A percentile compares a stretch with the other conserved stretches of the same genome.
These are phyloP conservation scores for Acanthurus tractus DNA, from an alignment of 2,797 vertebrate species.

Conservation along the genomic window DNA sequence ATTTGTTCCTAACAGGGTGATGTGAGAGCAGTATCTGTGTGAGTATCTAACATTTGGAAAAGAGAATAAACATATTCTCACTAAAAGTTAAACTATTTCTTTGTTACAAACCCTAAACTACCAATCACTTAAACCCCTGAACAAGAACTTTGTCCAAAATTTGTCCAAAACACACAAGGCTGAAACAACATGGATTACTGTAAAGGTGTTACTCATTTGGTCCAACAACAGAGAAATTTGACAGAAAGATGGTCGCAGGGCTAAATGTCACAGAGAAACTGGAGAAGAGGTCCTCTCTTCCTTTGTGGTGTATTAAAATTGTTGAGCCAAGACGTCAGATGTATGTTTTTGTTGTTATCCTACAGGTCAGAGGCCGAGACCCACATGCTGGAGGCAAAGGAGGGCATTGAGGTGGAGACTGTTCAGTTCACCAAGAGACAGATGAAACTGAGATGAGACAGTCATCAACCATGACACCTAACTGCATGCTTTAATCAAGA, in stretches of 20 bases:
- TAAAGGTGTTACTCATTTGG: neutral
- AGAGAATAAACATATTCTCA: too few species aligned
- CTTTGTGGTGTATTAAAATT: too few species aligned
- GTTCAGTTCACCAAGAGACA: neutral
- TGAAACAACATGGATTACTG: neutral
- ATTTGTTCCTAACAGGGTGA: too few species aligned
- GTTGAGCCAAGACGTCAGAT: neutral
- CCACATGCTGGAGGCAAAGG: neutral
- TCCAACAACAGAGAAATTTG: neutral
- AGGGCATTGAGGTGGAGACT: neutral
- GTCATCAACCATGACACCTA: neutral
- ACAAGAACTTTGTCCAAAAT: too few species aligned
- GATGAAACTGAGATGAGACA: neutral
- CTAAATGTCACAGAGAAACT: neutral
- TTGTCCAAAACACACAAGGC: too few species aligned
- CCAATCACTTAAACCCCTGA: too few species aligned
- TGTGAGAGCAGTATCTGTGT: neutral
- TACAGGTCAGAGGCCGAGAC: neutral
- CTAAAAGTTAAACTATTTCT: too few species aligned
- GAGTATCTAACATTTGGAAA: too few species aligned
- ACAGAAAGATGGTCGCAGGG: neutral
- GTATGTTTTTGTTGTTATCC: neutral
- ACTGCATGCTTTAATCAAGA: slow-evolving; percentile 2
- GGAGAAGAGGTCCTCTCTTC: neutral
- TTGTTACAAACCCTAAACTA: too few species aligned